A percentile compares a stretch with the other conserved stretches of the same genome.
These are phyloP conservation scores for Phortica variegata DNA, from an alignment of 1,140 invertebrate genomes.

Conservation along the genomic window DNA sequence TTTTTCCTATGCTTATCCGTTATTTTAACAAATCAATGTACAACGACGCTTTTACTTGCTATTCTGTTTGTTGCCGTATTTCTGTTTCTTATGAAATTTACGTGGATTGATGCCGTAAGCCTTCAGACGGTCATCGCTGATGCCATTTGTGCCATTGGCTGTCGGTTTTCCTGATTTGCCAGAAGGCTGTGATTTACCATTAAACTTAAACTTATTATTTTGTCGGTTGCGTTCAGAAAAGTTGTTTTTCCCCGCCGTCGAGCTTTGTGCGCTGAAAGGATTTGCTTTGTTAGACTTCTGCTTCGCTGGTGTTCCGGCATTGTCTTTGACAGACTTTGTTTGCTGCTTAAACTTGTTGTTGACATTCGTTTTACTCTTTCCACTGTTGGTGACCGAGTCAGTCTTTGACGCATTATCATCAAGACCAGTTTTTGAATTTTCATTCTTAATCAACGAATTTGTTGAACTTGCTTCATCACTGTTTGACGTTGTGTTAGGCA, in stretches of 20 bases:
- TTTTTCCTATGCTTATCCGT: no score
- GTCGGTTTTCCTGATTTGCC: slow-evolving; percentile 14
- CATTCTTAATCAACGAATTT: no score
- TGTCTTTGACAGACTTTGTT: not conserved
- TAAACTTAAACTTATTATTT: slow-evolving; percentile 14
- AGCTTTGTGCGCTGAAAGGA: not conserved
- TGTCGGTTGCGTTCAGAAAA: not conserved
- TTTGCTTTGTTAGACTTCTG: not conserved
- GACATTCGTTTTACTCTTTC: no score
- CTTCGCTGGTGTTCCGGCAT: slow-evolving; percentile 15
- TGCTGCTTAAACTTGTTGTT: slow-evolving; percentile 2
- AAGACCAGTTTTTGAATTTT: no score
- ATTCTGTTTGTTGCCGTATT: slow-evolving; percentile 43
- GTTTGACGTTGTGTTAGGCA: no score
- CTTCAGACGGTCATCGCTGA: slow-evolving; percentile 71
- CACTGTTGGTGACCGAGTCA: no score
- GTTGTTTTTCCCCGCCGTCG: not conserved
- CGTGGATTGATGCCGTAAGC: slow-evolving; percentile 92
- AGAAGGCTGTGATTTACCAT: no score
- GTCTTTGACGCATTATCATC: no score
- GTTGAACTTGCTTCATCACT: no score
- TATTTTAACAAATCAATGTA: no score
- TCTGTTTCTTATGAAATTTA: slow-evolving; percentile 64
- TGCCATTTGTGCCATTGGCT: slow-evolving; percentile 19
- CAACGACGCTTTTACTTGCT: not conserved